A percentile compares a stretch with the other conserved stretches of the same genome.
phyloP scores from a whole-genome alignment of 2,113 vertebrate species.

The Lampris incognitus region DNA sequence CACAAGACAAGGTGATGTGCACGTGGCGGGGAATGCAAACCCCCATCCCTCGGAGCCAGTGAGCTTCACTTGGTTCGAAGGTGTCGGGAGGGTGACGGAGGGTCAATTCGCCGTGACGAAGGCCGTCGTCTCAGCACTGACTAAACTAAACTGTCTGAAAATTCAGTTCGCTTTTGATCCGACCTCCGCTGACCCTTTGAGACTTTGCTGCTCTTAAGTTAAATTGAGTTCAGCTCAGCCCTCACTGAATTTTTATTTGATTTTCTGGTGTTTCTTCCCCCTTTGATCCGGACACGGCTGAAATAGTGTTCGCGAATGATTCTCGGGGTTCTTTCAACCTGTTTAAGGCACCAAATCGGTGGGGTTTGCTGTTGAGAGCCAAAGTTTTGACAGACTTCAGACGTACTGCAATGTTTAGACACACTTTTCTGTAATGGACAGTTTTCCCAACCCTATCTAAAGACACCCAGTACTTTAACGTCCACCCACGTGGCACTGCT shows the following conservation, averaged over 20 bases:
- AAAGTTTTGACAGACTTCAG: too few species aligned
- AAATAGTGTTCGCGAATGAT: not conserved
- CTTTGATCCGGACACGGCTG: conserved; percentile 20
- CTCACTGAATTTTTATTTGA: conserved; percentile 22
- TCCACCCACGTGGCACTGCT: too few species aligned
- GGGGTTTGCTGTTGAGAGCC: too few species aligned
- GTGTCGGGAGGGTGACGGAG: not conserved
- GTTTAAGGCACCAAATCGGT: too few species aligned
- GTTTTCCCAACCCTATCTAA: too few species aligned
- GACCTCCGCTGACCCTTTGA: conserved; percentile 22
- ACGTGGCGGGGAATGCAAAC: not conserved
- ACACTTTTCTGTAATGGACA: too few species aligned
- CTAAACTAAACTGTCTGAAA: not conserved
- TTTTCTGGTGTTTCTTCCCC: conserved; percentile 35
- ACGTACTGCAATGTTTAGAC: too few species aligned
- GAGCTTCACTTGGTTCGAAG: not conserved
- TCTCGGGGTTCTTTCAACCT: too few species aligned
- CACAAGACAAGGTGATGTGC: not conserved
- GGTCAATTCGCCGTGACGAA: conserved; percentile 14
- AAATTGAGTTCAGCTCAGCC: conserved; percentile 27
- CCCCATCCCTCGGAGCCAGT: not conserved
- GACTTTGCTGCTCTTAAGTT: not conserved
- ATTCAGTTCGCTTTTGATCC: not conserved
- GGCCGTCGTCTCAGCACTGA: not conserved
- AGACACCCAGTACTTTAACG: too few species aligned